Evolutionary conservation across 2,797 vertebrate genomes (phyloP).

Genomic region (Pangasius krempfi): DNA sequence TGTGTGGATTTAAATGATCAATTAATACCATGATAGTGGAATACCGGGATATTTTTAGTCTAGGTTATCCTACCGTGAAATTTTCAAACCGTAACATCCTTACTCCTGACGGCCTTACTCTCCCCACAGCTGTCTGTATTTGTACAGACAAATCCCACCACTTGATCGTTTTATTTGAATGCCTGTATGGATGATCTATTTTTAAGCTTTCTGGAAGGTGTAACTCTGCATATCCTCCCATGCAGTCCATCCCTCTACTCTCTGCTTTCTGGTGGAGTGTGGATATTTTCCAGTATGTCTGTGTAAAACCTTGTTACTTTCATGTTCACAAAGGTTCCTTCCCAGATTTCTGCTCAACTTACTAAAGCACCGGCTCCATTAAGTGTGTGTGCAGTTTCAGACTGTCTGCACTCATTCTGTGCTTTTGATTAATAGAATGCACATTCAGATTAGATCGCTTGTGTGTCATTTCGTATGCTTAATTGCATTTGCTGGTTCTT

Average conservation of each 20-base stretch:
- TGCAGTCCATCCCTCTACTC: constrained; percentile 5
- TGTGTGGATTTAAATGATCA: background rate
- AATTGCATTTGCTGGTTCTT: constrained; percentile 24
- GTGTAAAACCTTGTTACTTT: constrained; percentile 35
- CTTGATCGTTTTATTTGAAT: constrained; percentile 21
- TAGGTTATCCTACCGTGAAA: background rate
- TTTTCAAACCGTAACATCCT: background rate
- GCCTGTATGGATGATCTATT: constrained; percentile 7
- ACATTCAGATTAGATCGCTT: constrained; percentile 14
- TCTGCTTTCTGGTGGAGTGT: constrained; percentile 4
- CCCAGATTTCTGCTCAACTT: constrained; percentile 44
- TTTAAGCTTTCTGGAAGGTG: constrained; percentile 21
- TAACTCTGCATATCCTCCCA: constrained; percentile 19
- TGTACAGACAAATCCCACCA: background rate
- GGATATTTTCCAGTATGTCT: constrained; percentile 26
- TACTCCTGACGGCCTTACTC: background rate
- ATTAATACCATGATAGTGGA: background rate
- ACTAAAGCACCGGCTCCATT: constrained; percentile 26
- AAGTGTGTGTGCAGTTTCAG: constrained; percentile 29
- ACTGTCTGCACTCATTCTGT: background rate
- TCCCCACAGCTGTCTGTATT: background rate
- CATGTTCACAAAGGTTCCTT: constrained; percentile 41
- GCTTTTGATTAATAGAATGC: constrained; percentile 28
- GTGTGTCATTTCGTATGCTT: constrained; percentile 16
- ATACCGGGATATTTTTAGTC: background rate